phyloP scores from a whole-genome alignment of 2,113 vertebrate species.

The Lycaon pictus region DNA sequence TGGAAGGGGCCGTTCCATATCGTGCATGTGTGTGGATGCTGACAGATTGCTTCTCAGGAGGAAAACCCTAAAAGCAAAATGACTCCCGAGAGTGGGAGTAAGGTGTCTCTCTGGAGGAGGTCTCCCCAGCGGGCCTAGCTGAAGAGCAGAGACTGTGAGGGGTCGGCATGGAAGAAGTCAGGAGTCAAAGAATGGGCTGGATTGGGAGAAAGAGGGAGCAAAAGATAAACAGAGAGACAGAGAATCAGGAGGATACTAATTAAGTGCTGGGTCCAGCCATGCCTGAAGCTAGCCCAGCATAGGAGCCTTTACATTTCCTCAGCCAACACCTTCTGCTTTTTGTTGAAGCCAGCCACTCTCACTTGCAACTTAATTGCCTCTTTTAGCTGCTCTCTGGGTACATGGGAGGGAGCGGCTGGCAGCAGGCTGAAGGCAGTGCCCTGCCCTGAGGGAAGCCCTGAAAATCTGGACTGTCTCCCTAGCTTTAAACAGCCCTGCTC shows the following conservation, averaged over 20 bases:
- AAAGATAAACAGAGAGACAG: not conserved
- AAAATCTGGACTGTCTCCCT: not conserved
- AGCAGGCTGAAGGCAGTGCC: not conserved
- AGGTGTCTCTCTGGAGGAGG: not conserved
- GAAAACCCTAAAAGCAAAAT: not conserved
- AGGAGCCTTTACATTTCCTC: not conserved
- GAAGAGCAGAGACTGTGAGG: not conserved
- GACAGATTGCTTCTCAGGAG: not conserved
- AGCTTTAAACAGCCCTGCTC: not conserved
- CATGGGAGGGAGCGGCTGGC: not conserved
- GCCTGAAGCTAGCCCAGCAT: not conserved
- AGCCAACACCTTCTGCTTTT: not conserved
- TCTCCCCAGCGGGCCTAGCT: not conserved
- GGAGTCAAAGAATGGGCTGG: not conserved
- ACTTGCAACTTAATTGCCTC: not conserved
- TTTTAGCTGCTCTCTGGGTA: not conserved
- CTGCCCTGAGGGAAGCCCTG: not conserved
- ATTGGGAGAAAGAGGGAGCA: not conserved
- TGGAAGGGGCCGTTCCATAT: not conserved
- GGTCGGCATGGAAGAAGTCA: not conserved
- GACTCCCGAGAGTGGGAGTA: not conserved
- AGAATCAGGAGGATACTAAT: not conserved
- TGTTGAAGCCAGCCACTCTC: not conserved
- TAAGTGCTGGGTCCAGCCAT: not conserved
- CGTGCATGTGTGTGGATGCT: not conserved